Conservation (phyloP, 2,797 vertebrate genomes). For the Rhinoraja longicauda region DNA sequence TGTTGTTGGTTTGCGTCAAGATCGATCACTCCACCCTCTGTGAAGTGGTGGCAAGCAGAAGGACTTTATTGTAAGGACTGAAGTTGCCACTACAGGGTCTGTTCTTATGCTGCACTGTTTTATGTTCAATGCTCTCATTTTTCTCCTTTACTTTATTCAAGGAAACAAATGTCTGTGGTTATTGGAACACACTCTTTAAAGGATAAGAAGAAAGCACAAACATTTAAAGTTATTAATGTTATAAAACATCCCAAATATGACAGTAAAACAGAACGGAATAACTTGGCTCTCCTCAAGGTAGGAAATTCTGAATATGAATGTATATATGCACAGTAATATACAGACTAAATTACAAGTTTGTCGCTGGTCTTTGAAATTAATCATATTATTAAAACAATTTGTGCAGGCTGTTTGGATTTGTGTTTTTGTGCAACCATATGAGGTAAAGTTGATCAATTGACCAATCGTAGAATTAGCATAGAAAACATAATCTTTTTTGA, state of each 20-base stretch:
- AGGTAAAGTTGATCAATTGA: background rate
- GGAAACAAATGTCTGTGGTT: background rate
- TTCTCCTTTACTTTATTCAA: no score
- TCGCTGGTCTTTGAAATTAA: background rate
- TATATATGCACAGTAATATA: background rate
- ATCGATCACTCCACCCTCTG: no score
- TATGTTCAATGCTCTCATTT: no score
- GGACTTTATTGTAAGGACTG: no score
- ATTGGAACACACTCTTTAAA: background rate
- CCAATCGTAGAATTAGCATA: background rate
- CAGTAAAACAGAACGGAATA: background rate
- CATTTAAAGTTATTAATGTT: background rate
- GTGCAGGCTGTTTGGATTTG: background rate
- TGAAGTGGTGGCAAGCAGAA: no score
- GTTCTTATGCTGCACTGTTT: no score
- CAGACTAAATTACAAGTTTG: background rate
- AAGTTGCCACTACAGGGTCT: no score
- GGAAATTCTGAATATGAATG: background rate
- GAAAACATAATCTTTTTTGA: background rate
- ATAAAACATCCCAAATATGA: background rate
- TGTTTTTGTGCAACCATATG: background rate
- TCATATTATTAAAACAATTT: background rate
- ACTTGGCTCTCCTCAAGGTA: constrained; percentile 25
- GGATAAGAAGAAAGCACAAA: background rate
- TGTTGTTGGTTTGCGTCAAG: no score